phyloP scores from a whole-genome alignment of 1,140 invertebrate genomes.

The Drosophila tani region DNA sequence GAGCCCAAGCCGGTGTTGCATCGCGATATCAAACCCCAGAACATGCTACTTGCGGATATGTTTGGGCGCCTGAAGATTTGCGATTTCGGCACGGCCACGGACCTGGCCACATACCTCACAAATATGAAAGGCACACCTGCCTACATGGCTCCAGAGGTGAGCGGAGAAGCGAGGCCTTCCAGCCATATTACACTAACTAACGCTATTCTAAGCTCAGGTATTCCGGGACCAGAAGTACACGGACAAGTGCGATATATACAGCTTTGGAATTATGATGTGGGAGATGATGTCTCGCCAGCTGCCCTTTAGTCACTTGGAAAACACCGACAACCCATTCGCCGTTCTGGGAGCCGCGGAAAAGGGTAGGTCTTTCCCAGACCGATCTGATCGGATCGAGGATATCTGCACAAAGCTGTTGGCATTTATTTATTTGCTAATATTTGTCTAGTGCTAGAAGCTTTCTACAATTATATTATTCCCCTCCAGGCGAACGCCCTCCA shows the following conservation, averaged over 20 bases:
- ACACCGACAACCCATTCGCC: not conserved
- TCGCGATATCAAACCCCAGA: constrained; percentile 47
- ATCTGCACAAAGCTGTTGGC: too few species aligned
- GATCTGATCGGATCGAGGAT: too few species aligned
- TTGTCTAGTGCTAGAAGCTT: too few species aligned
- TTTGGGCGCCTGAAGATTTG: constrained; percentile 37
- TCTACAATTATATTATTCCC: not conserved
- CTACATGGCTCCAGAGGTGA: constrained; percentile 53
- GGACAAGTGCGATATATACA: constrained; percentile 51
- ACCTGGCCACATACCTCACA: constrained; percentile 9
- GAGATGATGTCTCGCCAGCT: constrained; percentile 27
- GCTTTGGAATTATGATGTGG: constrained; percentile 45
- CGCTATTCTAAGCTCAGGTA: not conserved
- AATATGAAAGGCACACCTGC: constrained; percentile 4
- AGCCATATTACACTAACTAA: not conserved
- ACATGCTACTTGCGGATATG: constrained; percentile 23
- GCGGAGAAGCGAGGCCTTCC: not conserved
- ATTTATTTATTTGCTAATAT: too few species aligned
- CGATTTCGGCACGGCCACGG: constrained; percentile 32
- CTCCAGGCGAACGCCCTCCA: not conserved
- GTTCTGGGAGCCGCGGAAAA: not conserved
- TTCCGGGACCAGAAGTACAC: constrained; percentile 1
- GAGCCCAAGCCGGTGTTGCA: constrained; percentile 26
- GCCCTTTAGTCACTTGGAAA: constrained; percentile 35
- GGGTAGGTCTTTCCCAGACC: constrained; percentile 1